Evolutionary conservation across 2,888 invertebrate genomes (phyloP), one percentile per base, ranked within the genome.

Genomic region (Tetranychus piercei): DNA sequence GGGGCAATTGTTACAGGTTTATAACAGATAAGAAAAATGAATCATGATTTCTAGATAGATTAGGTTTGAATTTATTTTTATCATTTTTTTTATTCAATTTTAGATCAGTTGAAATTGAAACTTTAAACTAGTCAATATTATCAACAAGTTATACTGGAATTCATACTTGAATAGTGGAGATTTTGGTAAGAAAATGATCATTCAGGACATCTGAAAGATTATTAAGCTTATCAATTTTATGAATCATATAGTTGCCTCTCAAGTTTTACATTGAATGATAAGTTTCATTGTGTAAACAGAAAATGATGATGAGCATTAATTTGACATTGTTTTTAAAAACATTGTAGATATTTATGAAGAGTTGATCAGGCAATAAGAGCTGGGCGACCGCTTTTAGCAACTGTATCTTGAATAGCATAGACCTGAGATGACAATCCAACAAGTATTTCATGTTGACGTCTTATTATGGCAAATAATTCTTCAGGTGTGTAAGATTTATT

Each of bases 391-490:
- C 55, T 55, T 55, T 55, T 55, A 22, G 69, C 18, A 6, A 71
- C 18, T 11, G 76, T 22, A 44, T 77, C 77, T 45, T 77, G 76
- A 64, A 77, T 71, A 15, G 66, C 69, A 44, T 77, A 77, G 15
- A 77, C 74, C 23, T 77, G 55, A 18, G 75, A 44, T 22, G 75
- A 74, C 22, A 77, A 71, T 65, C 76, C 74, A 9, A 76, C 67
- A 11, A 77, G 72, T 7, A 65, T 76, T 70, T 77, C 76, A 71
- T 77, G 77, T 43, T 76, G 77, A 64, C 73, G 71, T 44, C 74
- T 77, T n/a, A 77, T 74, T 8, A 76, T 76, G 65, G 45, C 45
- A 20, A 74, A 66, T 43, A 77, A 64, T 73, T 77, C 77, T 64
- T 77, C 76, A 23, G 71, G 66, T 34, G 70, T 67, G 66, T 73